These are phyloP conservation scores for Perca fluviatilis DNA, from an alignment of 2,113 vertebrate genomes.

Conservation along the genomic window DNA sequence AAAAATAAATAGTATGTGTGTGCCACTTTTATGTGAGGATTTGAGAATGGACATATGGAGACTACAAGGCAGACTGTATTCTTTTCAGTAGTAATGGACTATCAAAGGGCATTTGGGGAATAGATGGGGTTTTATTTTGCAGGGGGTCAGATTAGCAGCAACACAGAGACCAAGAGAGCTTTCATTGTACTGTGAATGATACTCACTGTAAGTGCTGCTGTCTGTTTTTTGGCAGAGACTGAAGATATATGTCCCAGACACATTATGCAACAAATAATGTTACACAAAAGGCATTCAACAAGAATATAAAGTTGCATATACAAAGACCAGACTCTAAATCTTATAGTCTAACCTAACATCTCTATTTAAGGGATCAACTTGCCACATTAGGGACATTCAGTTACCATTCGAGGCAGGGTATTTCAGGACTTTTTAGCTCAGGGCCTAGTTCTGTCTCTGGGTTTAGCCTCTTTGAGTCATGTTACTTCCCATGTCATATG, in stretches of 20 bases:
- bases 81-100: constrained; percentile 58
- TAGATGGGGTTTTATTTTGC: constrained; percentile 63
- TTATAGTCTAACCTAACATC: constrained; percentile 11
- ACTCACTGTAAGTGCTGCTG: constrained; percentile 46
- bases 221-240: constrained; percentile 15
- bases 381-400: constrained; percentile 34
- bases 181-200: constrained; percentile 39
- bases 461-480: constrained; percentile 51
- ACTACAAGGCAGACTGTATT: constrained; percentile 65
- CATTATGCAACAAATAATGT: constrained; percentile 22
- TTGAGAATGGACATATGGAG: constrained; percentile 69
- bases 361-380: constrained; percentile 40
- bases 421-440: constrained; percentile 51
- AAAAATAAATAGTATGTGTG: constrained; percentile 43
- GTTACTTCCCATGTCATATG: constrained; percentile 35
- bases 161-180: constrained; percentile 37
- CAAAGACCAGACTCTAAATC: constrained; percentile 26
- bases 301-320: constrained; percentile 7
- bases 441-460: constrained; percentile 47
- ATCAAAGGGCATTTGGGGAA: constrained; percentile 64
- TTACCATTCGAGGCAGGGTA: constrained; percentile 26
- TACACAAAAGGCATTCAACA: constrained; percentile 21
- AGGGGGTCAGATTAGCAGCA: constrained; percentile 58
- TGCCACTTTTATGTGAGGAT: constrained; percentile 66
- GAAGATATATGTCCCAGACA: constrained; percentile 18